phyloP scores from a whole-genome alignment of 2,113 vertebrate genomes.

The Clarias magur region DNA sequence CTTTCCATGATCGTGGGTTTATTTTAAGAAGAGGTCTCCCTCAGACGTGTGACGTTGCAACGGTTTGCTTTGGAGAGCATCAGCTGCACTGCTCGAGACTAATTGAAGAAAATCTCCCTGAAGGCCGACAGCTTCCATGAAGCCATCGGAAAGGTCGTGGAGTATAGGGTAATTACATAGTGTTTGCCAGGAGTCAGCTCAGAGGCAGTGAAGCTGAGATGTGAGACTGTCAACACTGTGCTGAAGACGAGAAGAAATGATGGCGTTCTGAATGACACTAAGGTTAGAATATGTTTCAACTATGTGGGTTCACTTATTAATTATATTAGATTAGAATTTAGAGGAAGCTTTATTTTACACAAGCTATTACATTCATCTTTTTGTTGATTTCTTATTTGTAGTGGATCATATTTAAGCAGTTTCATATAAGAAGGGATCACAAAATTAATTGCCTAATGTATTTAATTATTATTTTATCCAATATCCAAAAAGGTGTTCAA shows the following conservation, averaged over 20 bases:
- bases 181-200: conserved; percentile 5
- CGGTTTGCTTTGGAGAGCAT: conserved; percentile 29
- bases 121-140: conserved; percentile 47
- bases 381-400: not conserved
- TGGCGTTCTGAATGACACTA: not conserved
- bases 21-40: conserved; percentile 27
- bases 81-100: conserved; percentile 50
- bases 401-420: not conserved
- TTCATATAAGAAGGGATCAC: not conserved
- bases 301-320: not conserved
- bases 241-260: not conserved
- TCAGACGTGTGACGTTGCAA: not conserved
- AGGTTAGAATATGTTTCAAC: not conserved
- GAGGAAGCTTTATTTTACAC: not conserved
- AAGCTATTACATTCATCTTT: not conserved
- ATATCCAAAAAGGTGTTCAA: not conserved
- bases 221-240: conserved; percentile 15
- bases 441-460: not conserved
- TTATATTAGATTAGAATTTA: not conserved
- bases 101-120: conserved; percentile 57
- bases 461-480: not conserved
- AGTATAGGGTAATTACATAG: conserved; percentile 16
- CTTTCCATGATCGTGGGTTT: conserved; percentile 28
- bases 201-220: conserved; percentile 32
- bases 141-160: conserved; percentile 38